Conservation (phyloP, 2,888 invertebrate species). For the Diploptera punctata region DNA sequence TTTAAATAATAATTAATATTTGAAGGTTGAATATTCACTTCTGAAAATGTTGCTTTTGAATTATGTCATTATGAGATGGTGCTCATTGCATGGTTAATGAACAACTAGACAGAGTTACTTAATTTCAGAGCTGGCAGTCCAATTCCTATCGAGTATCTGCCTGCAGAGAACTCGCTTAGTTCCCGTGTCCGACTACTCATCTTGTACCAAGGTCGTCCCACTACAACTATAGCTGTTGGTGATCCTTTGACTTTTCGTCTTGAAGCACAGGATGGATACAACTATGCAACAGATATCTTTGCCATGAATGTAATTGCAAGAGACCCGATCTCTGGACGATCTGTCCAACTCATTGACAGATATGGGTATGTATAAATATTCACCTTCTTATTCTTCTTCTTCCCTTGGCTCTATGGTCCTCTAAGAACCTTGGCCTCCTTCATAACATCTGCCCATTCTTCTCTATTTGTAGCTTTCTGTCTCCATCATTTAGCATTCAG, state of each 20-base stretch:
- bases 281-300: constrained; percentile 88
- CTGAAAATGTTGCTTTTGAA: too few species aligned
- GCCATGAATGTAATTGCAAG: constrained; percentile 92
- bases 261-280: constrained; percentile 89
- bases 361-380: constrained; percentile 81
- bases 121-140: constrained; percentile 83
- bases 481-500: too few species aligned
- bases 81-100: too few species aligned
- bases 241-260: constrained; percentile 89
- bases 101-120: too few species aligned
- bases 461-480: too few species aligned
- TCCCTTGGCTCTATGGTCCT: too few species aligned
- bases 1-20: too few species aligned
- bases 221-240: constrained; percentile 92
- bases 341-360: constrained; percentile 88
- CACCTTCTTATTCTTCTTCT: too few species aligned
- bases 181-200: constrained; percentile 87
- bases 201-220: constrained; percentile 85
- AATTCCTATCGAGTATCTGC: constrained; percentile 90
- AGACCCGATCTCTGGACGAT: constrained; percentile 90
- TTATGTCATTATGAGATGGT: too few species aligned
- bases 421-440: too few species aligned
- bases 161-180: constrained; percentile 89
- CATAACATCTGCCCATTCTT: too few species aligned
- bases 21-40: too few species aligned